These are phyloP conservation scores for Conops quadrifasciatus DNA, from an alignment of 2,888 invertebrate genomes.

Conservation along the genomic window DNA sequence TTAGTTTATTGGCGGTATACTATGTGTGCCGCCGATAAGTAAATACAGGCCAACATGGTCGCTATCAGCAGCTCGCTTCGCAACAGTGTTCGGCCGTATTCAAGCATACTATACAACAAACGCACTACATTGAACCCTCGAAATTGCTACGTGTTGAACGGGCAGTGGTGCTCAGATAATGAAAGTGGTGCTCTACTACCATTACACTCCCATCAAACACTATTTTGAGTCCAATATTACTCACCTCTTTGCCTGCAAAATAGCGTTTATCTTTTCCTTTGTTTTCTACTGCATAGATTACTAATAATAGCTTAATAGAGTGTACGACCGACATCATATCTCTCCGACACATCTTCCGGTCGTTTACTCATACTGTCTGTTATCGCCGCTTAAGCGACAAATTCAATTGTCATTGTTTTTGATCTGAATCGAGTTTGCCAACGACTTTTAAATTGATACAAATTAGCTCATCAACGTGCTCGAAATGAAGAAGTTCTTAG, in stretches of 20 bases:
- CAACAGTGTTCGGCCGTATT: slow-evolving; percentile 1
- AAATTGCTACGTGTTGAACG: slow-evolving; percentile 9
- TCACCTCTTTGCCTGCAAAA: no score
- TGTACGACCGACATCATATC: not conserved
- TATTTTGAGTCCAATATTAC: not conserved
- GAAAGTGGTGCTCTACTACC: not conserved
- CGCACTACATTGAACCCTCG: slow-evolving; percentile 8
- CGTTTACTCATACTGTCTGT: not conserved
- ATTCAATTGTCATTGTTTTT: not conserved
- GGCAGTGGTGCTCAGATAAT: not conserved
- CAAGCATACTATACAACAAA: slow-evolving; percentile 15
- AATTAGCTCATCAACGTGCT: slow-evolving; percentile 27
- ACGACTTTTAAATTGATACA: not conserved
- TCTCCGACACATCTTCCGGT: not conserved
- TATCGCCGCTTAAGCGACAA: no score
- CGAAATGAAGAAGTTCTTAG: slow-evolving; percentile 58
- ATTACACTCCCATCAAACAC: not conserved
- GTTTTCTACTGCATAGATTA: no score
- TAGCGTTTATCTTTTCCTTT: no score
- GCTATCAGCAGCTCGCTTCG: slow-evolving; percentile 15
- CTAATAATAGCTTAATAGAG: no score
- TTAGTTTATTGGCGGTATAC: not conserved
- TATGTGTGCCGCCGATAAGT: slow-evolving; percentile 10
- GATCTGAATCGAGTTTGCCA: not conserved
- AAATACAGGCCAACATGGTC: not conserved